phyloP scores from a whole-genome alignment of 2,888 invertebrate species.

The Athrips mouffetella region DNA sequence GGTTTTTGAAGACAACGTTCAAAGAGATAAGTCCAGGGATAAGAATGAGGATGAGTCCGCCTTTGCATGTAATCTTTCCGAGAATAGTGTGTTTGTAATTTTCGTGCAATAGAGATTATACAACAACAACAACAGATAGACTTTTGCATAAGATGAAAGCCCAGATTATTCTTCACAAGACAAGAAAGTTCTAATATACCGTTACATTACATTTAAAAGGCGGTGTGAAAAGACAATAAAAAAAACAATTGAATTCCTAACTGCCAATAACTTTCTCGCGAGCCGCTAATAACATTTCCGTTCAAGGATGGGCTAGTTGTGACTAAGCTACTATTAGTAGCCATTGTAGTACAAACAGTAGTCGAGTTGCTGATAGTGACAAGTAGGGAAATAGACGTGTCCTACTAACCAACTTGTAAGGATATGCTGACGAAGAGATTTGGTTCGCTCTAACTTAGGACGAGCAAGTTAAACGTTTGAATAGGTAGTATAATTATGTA shows the following conservation, averaged over 20 bases:
- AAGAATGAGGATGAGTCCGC: too few relatives aligned
- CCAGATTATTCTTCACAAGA: too few relatives aligned
- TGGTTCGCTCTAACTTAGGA: background rate
- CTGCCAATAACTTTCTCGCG: conserved; percentile 48
- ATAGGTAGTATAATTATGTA: too few relatives aligned
- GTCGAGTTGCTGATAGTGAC: background rate
- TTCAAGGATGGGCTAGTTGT: background rate
- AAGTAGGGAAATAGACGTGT: background rate
- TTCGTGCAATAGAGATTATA: too few relatives aligned
- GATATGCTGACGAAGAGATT: background rate
- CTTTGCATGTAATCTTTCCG: too few relatives aligned
- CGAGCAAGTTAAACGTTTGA: too few relatives aligned
- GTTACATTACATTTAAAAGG: background rate
- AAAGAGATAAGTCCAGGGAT: too few relatives aligned
- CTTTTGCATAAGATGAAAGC: too few relatives aligned
- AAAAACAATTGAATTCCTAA: conserved; percentile 39
- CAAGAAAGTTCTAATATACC: conserved; percentile 21
- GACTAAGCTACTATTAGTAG: background rate
- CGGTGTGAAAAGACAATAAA: conserved; percentile 14
- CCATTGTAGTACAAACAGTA: background rate
- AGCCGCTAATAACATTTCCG: conserved; percentile 33
- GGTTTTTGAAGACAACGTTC: too few relatives aligned
- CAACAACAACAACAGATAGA: too few relatives aligned
- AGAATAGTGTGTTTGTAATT: too few relatives aligned
- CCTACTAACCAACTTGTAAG: background rate